Percentiles rank a stretch among this genome's conserved stretches.
phyloP scores from a whole-genome alignment of 2,113 vertebrate species.

The Phyllopteryx taeniolatus region DNA sequence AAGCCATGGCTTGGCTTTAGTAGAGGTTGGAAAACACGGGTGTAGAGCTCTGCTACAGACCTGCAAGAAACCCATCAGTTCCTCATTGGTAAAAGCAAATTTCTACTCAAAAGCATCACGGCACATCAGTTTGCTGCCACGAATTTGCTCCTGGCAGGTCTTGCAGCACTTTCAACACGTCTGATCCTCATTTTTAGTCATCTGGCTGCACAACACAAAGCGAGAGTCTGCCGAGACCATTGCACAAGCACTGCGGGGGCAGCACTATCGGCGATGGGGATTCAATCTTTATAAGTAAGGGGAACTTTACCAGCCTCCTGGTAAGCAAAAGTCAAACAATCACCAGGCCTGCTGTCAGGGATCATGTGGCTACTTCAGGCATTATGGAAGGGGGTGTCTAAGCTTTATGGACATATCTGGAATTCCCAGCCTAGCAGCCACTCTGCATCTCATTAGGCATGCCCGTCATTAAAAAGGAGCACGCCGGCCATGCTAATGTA shows the following conservation, averaged over 20 bases:
- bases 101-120: not conserved
- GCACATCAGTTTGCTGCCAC: not conserved
- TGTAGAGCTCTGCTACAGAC: not conserved
- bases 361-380: not conserved
- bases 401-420: slow-evolving; percentile 26
- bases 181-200: slow-evolving; percentile 17
- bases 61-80: not conserved
- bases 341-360: not conserved
- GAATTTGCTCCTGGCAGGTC: not conserved
- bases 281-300: not conserved
- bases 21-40: too few species aligned
- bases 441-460: slow-evolving; percentile 30
- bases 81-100: not conserved
- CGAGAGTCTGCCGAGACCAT: not conserved
- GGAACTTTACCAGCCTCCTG: not conserved
- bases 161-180: not conserved
- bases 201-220: slow-evolving; percentile 11
- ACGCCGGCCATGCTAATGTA: not conserved
- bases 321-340: slow-evolving; percentile 9
- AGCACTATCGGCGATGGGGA: slow-evolving; percentile 7
- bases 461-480: slow-evolving; percentile 17
- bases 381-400: not conserved
- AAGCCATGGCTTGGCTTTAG: too few species aligned
- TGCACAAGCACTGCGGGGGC: not conserved
- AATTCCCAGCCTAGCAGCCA: slow-evolving; percentile 11